Percentiles rank a stretch among this genome's conserved stretches.
Conservation (phyloP, 35 echinoderm and acorn worm genomes). For the Apostichopus californicus region DNA sequence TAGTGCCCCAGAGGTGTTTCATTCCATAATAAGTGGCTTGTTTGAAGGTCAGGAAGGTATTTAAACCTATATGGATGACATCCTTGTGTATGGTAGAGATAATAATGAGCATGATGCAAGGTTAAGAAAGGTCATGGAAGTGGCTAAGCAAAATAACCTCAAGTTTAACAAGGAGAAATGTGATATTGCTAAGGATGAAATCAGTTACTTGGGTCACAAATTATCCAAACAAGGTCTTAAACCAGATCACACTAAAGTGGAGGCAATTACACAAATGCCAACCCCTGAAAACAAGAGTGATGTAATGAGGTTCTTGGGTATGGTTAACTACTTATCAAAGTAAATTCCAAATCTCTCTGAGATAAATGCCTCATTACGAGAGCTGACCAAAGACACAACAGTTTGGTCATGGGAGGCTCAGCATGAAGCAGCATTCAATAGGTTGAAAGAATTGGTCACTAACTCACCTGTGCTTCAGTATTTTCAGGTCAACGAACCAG, state of each 20-base stretch:
- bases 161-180: slow-evolving; percentile 46
- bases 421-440: slow-evolving; percentile 39
- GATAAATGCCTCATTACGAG: slow-evolving; percentile 49
- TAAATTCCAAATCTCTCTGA: slow-evolving; percentile 61
- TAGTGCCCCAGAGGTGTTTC: slow-evolving; percentile 25
- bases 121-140: slow-evolving; percentile 24
- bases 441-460: slow-evolving; percentile 32
- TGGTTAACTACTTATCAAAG: slow-evolving; percentile 47
- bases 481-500: slow-evolving; percentile 39
- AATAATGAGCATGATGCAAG: slow-evolving; percentile 38
- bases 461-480: slow-evolving; percentile 28
- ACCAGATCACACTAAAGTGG: slow-evolving; percentile 8
- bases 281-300: slow-evolving; percentile 32
- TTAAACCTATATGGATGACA: slow-evolving; percentile 28
- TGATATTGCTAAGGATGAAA: slow-evolving; percentile 14
- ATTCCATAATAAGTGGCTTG: background rate
- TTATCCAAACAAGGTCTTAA: background rate
- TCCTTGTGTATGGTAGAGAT: slow-evolving; percentile 6
- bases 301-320: slow-evolving; percentile 36
- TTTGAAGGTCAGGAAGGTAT: slow-evolving; percentile 57
- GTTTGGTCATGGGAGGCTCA: slow-evolving; percentile 39
- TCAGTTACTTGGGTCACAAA: slow-evolving; percentile 6
- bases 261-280: slow-evolving; percentile 53
- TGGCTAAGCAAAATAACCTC: slow-evolving; percentile 37
- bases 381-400: slow-evolving; percentile 37